Evolutionary conservation across 2,113 vertebrate genomes (phyloP).

Genomic region (Taurulus bubalis): DNA sequence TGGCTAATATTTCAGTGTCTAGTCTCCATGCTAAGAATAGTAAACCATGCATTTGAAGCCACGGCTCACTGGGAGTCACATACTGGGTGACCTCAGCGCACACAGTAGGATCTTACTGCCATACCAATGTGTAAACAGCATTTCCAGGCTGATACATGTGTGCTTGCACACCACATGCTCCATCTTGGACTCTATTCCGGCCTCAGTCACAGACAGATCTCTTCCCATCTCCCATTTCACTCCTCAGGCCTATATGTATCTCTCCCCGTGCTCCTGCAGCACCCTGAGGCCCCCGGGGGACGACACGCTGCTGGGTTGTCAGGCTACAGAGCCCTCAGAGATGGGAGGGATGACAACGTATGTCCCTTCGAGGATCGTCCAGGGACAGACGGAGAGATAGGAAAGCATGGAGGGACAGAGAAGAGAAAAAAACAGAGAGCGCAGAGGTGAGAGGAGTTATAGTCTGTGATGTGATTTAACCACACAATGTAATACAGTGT

Average conservation of each 20-base stretch:
- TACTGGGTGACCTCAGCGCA: slow-evolving; percentile 35
- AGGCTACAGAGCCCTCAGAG: slow-evolving; percentile 71
- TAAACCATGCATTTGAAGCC: slow-evolving; percentile 46
- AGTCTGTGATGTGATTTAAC: slow-evolving; percentile 56
- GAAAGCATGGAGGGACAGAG: slow-evolving; percentile 31
- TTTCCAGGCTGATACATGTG: slow-evolving; percentile 7
- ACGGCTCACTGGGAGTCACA: slow-evolving; percentile 19
- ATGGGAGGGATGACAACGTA: slow-evolving; percentile 66
- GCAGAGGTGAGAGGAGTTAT: slow-evolving; percentile 37
- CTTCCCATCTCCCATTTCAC: slow-evolving; percentile 35
- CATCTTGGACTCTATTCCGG: slow-evolving; percentile 29
- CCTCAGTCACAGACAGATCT: slow-evolving; percentile 16
- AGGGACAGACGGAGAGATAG: slow-evolving; percentile 48
- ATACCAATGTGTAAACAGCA: slow-evolving; percentile 17
- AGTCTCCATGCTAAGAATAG: slow-evolving; percentile 71
- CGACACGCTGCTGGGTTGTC: slow-evolving; percentile 72
- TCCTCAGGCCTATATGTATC: slow-evolving; percentile 36
- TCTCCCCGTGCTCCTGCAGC: slow-evolving; percentile 41
- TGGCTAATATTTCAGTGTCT: slow-evolving; percentile 66
- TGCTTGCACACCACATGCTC: neutral
- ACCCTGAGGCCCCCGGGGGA: slow-evolving; percentile 48
- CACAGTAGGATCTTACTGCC: neutral
- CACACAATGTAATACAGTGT: slow-evolving; percentile 43
- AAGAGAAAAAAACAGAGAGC: slow-evolving; percentile 42
- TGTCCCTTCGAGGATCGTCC: slow-evolving; percentile 45